Evolutionary conservation across 2,113 vertebrate species (phyloP).

Genomic region (Baryphthengus martii): DNA sequence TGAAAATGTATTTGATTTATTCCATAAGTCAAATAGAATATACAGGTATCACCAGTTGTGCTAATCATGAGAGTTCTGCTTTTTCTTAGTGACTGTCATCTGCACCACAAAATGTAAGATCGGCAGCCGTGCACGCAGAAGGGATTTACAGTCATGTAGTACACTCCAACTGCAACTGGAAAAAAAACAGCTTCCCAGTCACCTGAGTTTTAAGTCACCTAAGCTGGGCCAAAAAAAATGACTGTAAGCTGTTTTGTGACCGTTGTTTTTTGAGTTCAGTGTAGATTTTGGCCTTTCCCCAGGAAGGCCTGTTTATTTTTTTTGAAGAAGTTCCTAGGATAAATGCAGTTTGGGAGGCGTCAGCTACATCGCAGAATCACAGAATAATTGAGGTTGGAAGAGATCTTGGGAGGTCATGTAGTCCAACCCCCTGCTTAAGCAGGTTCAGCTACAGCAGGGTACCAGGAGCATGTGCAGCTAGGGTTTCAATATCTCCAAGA

Average conservation of each 20-base stretch:
- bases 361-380: neutral
- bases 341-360: neutral
- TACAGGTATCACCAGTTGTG: neutral
- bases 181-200: neutral
- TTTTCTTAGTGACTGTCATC: neutral
- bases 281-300: neutral
- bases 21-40: neutral
- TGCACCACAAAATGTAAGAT: neutral
- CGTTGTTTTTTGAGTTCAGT: neutral
- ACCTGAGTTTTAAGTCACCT: neutral
- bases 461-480: neutral
- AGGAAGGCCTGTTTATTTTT: neutral
- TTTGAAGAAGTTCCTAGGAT: neutral
- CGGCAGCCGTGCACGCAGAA: neutral
- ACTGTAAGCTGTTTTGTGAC: neutral
- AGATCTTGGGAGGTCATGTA: neutral
- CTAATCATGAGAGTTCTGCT: neutral
- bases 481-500: neutral
- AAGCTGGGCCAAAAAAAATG: neutral
- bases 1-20: neutral
- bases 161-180: neutral
- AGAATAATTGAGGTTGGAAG: neutral
- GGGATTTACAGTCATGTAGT: neutral
- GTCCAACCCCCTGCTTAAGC: neutral
- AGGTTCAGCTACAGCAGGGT: neutral